These are phyloP conservation scores for Sebastes jordani DNA, from an alignment of 2,797 vertebrate species.

Conservation along the genomic window DNA sequence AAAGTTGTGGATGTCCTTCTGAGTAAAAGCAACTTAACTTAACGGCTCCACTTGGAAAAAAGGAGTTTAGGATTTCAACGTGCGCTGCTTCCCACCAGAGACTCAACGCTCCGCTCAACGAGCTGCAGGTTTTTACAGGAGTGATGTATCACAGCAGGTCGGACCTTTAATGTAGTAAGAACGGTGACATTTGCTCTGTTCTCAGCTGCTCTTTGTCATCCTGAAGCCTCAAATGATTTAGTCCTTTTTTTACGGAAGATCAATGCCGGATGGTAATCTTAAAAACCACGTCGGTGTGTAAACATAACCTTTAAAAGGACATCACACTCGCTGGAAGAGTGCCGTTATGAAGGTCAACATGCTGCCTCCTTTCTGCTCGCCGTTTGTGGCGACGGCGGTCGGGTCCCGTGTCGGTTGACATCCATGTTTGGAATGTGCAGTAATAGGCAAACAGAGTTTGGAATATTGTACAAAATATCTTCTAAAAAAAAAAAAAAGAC, in stretches of 20 bases:
- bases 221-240: not conserved
- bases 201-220: not conserved
- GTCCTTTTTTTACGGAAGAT: not conserved
- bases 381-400: conserved; percentile 40
- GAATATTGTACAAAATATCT: conserved; percentile 76
- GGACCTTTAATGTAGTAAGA: not conserved
- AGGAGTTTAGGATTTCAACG: not conserved
- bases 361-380: not conserved
- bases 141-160: not conserved
- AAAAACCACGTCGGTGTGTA: not conserved
- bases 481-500: conserved; percentile 70
- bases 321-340: not conserved
- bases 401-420: conserved; percentile 45
- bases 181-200: not conserved
- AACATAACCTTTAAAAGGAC: conserved; percentile 20
- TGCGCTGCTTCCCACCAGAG: not conserved
- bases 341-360: not conserved
- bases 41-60: not conserved
- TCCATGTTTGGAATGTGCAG: conserved; percentile 78
- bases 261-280: not conserved
- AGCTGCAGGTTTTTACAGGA: not conserved
- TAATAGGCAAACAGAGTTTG: conserved; percentile 64
- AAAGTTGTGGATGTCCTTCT: not conserved
- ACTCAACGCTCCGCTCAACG: not conserved
- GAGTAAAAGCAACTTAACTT: not conserved